Base-by-base conservation (phyloP, 2,113 vertebrate genomes). In the Triplophysa dalaica region DNA sequence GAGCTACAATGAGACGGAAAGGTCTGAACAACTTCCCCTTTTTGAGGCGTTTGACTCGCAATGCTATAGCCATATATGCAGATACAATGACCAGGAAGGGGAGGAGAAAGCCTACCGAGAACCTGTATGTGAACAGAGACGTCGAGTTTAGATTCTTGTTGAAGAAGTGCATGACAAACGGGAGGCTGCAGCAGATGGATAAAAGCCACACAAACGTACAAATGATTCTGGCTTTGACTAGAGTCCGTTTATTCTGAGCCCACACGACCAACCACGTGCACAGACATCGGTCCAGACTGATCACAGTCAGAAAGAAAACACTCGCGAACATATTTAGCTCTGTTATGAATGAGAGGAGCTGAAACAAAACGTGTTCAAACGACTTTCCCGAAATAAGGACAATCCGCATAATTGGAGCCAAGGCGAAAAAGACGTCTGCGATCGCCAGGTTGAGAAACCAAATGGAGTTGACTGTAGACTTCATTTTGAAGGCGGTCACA, bases 381-480 rank as follows among this genome's bases (percentile, higher is more conserved):
- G 16, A 78, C 43, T 38, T 38, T 38, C 6, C 33, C 7, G 7
- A 38, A 38, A 38, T 38, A 38, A 38, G 33, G 6, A 38, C 5
- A 38, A 38, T 38, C 33, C 33, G 33, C 33, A 38, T 38, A 38
- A 38, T 38, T 38, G 33, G 33, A 38, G 33, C 33, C 33, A 7
- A 38, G 0, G 86, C 24, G 1, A 89, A 92, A 74, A 87, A 80
- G 79, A 93, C 91, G 80, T 94, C 92, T 6, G 92, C 91, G 24
- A 88, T 13, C 2, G 90, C 88, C 60, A 94, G 9, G 81, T 93
- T 93, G 24, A 94, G 81, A 78, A 93, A 92, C 90, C 88, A 93
- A 2, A 89, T 38, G 0, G 87, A 88, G 83, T 90, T 89, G 65
- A 92, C 87, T 0, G 91, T 90, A 64, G 22, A 90, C 83, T 89